phyloP scores from a whole-genome alignment of 2,113 vertebrate species.

The Salvator merianae region DNA sequence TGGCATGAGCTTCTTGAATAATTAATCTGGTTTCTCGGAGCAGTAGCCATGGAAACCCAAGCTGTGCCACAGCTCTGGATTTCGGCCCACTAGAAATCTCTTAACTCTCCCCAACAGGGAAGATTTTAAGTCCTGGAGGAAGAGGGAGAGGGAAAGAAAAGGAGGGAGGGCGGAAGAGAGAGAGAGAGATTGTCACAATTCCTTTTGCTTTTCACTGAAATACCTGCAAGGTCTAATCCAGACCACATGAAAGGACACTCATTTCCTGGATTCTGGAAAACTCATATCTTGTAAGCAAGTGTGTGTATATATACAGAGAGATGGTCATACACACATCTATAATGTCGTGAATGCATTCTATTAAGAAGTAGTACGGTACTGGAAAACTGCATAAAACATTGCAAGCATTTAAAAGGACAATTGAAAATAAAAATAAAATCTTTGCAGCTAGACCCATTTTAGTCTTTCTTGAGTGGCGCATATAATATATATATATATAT shows the following conservation, averaged over 20 bases:
- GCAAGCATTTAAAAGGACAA: constrained; percentile 46
- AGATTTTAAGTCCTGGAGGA: constrained; percentile 42
- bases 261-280: constrained; percentile 20
- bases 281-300: neutral
- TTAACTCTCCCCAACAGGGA: constrained; percentile 67
- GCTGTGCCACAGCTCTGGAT: constrained; percentile 76
- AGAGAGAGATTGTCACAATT: constrained; percentile 39
- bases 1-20: constrained; percentile 80
- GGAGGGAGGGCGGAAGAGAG: neutral
- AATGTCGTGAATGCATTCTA: constrained; percentile 30
- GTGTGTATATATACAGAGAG: neutral
- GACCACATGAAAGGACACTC: neutral
- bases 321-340: neutral
- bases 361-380: constrained; percentile 33
- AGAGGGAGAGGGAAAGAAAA: constrained; percentile 20
- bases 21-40: constrained; percentile 81
- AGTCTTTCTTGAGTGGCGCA: constrained; percentile 25
- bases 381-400: constrained; percentile 46
- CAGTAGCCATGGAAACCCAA: constrained; percentile 82
- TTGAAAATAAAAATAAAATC: neutral
- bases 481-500: constrained; percentile 27
- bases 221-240: neutral
- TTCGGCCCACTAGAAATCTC: constrained; percentile 76
- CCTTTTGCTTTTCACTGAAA: constrained; percentile 35
- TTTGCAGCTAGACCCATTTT: constrained; percentile 65